A percentile compares a stretch with the other conserved stretches of the same genome.
Conservation (phyloP, 2,797 vertebrate genomes). For the Hypotaenidia philippensis region DNA sequence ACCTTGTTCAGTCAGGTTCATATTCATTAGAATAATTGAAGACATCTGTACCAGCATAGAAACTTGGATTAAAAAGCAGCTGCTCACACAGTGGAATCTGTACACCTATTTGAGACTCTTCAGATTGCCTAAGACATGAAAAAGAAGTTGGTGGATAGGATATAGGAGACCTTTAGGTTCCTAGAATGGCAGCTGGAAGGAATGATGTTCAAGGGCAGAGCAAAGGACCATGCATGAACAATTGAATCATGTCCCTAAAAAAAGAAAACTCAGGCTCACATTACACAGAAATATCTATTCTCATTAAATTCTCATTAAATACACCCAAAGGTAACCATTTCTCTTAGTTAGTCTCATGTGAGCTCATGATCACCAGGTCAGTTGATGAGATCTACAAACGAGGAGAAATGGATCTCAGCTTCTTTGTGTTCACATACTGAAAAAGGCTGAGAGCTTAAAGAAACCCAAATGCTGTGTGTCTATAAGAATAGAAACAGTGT, state of each 20-base stretch:
- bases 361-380: background rate
- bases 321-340: background rate
- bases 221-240: background rate
- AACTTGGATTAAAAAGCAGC: background rate
- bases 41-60: background rate
- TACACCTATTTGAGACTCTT: background rate
- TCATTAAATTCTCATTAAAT: background rate
- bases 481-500: background rate
- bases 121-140: background rate
- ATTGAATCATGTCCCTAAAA: background rate
- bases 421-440: background rate
- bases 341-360: background rate
- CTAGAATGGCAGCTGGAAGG: background rate
- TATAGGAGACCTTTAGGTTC: background rate
- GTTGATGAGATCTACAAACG: background rate
- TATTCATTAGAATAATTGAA: background rate
- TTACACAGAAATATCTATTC: no score
- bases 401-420: background rate
- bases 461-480: rapidly evolving
- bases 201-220: background rate
- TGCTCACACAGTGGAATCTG: background rate
- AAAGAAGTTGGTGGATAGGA: background rate
- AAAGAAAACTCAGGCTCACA: background rate
- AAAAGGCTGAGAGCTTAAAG: background rate
- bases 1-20: background rate